Percentiles rank a stretch among this genome's conserved stretches.
phyloP scores from a whole-genome alignment of 1,140 invertebrate species.

The Drosophila nebulosa region DNA sequence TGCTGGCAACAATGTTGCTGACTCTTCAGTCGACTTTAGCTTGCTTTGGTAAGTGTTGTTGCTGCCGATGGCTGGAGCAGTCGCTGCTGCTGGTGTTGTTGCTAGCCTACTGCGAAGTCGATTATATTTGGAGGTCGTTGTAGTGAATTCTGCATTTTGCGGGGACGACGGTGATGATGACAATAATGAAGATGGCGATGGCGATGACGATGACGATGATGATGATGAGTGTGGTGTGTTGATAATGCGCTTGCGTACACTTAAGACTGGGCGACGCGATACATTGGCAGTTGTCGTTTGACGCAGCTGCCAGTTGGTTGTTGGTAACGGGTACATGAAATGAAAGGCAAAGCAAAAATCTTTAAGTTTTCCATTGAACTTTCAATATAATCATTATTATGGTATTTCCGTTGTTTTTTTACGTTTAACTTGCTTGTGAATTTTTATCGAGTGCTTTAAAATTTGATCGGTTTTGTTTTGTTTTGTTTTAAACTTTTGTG shows the following conservation, averaged over 20 bases:
- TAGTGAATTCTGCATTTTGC: constrained; percentile 37
- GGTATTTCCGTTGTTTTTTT: constrained; percentile 2
- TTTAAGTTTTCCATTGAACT: constrained; percentile 16
- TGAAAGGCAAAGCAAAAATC: constrained; percentile 17
- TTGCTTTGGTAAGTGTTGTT: constrained; percentile 43
- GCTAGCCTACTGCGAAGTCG: constrained; percentile 46
- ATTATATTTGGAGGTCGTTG: constrained; percentile 59
- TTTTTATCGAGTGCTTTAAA: not conserved
- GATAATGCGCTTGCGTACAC: constrained; percentile 73
- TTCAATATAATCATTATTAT: not conserved
- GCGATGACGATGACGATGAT: constrained; percentile 4
- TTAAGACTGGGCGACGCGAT: constrained; percentile 68
- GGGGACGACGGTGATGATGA: constrained; percentile 28
- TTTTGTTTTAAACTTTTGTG: constrained; percentile 12
- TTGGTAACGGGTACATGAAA: constrained; percentile 45
- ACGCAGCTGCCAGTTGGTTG: constrained; percentile 55
- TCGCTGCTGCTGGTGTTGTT: constrained; percentile 20
- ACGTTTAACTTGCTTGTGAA: not conserved
- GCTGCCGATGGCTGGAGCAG: constrained; percentile 11
- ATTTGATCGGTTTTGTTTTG: not conserved
- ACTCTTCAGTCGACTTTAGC: constrained; percentile 36
- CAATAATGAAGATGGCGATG: constrained; percentile 3
- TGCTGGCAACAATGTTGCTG: constrained; percentile 45
- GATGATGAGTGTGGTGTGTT: constrained; percentile 48
- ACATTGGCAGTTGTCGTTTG: constrained; percentile 52